Conservation (phyloP, 1,140 invertebrate species). For the Melanaphis sacchari region DNA sequence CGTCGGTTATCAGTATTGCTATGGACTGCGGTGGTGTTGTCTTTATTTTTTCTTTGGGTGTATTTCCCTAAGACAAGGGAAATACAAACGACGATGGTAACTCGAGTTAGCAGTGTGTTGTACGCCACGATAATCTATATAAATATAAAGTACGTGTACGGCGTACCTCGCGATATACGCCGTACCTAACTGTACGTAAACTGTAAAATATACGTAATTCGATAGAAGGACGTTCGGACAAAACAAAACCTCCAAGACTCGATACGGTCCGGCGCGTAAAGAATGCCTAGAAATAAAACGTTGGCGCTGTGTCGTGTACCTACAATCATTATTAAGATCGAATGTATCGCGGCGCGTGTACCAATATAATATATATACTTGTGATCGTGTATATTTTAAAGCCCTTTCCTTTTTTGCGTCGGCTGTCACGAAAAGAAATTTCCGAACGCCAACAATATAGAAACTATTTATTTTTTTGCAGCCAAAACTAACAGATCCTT, state of each 20-base stretch:
- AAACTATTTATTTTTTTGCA: constrained; percentile 6
- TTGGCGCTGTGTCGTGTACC: not conserved
- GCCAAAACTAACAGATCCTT: not conserved
- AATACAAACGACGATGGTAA: not conserved
- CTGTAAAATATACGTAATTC: constrained; percentile 15
- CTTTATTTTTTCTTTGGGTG: not conserved
- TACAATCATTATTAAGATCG: not conserved
- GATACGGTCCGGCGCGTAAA: constrained; percentile 43
- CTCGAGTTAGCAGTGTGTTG: not conserved
- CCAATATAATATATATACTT: not conserved
- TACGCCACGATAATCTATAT: not conserved
- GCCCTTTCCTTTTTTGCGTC: constrained; percentile 15
- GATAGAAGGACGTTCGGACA: constrained; percentile 49
- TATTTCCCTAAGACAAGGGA: not conserved
- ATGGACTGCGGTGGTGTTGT: not conserved
- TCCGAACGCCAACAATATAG: not conserved
- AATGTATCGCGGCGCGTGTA: not conserved
- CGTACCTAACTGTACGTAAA: constrained; percentile 26
- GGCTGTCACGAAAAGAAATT: constrained; percentile 26
- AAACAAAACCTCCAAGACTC: constrained; percentile 52
- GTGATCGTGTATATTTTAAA: not conserved
- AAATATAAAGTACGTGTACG: too few species aligned
- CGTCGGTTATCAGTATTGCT: not conserved
- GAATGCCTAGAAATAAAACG: constrained; percentile 36
- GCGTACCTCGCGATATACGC: not conserved